Percentiles rank a stretch among this genome's conserved stretches.
Evolutionary conservation across 2,113 vertebrate species (phyloP).

Genomic region (Larimichthys crocea): DNA sequence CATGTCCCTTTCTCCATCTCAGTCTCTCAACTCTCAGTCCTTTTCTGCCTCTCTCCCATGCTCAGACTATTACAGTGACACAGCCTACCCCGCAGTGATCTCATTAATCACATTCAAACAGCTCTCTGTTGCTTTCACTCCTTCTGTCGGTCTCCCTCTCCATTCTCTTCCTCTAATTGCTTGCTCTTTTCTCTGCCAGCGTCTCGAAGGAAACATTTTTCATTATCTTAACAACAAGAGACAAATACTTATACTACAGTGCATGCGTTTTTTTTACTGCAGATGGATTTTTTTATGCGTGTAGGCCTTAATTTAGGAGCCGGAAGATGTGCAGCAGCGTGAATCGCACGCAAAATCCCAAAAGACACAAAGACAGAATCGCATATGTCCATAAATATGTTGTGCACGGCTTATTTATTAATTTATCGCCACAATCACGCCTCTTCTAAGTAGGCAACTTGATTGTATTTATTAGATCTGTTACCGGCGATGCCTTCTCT

Average conservation of each 20-base stretch:
- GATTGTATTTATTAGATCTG: slow-evolving; percentile 39
- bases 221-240: slow-evolving; percentile 74
- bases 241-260: slow-evolving; percentile 62
- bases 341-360: slow-evolving; percentile 31
- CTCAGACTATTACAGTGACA: slow-evolving; percentile 76
- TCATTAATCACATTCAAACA: slow-evolving; percentile 84
- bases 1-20: slow-evolving; percentile 32
- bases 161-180: slow-evolving; percentile 72
- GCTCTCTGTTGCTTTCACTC: slow-evolving; percentile 60
- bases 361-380: slow-evolving; percentile 38
- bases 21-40: slow-evolving; percentile 40
- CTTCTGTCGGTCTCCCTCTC: slow-evolving; percentile 57
- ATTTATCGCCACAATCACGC: neutral
- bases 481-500: slow-evolving; percentile 22
- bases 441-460: slow-evolving; percentile 7
- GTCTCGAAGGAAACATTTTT: slow-evolving; percentile 75
- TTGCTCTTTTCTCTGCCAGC: slow-evolving; percentile 75
- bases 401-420: slow-evolving; percentile 32
- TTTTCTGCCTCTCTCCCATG: slow-evolving; percentile 44
- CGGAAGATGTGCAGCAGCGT: neutral
- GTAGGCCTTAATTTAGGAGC: slow-evolving; percentile 47
- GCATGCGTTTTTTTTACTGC: slow-evolving; percentile 57
- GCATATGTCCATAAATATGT: slow-evolving; percentile 49
- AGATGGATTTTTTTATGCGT: slow-evolving; percentile 52
- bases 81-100: slow-evolving; percentile 81